These are phyloP conservation scores for Diplazon laetatorius DNA, from an alignment of 2,888 invertebrate species.

Conservation along the genomic window DNA sequence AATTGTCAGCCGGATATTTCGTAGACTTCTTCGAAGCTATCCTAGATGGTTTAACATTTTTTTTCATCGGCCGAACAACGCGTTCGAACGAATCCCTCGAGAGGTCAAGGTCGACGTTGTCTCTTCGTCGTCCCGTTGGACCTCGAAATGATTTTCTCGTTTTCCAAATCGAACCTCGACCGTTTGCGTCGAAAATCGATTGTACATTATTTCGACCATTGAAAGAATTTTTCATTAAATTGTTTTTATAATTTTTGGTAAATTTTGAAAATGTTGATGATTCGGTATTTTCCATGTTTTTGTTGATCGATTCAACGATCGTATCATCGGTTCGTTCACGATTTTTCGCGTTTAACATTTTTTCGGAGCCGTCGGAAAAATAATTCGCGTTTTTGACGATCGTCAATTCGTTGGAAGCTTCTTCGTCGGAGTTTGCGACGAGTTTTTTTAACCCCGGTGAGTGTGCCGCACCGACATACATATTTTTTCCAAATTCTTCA, in stretches of 20 bases:
- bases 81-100: neutral
- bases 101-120: no score
- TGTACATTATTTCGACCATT: neutral
- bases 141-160: no score
- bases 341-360: neutral
- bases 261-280: neutral
- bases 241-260: no score
- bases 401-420: neutral
- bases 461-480: neutral
- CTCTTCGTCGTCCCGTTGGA: no score
- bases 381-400: neutral
- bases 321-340: neutral
- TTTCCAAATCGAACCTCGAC: no score
- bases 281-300: neutral
- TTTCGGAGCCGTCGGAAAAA: neutral
- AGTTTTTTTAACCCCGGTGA: neutral
- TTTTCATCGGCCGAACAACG: neutral
- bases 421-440: neutral
- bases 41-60: constrained; percentile 22
- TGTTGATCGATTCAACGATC: neutral
- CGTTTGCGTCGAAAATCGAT: no score
- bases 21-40: neutral
- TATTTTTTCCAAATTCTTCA: neutral
- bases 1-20: constrained; percentile 1
- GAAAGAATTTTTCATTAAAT: neutral